Evolutionary conservation across 2,888 invertebrate genomes (phyloP), one percentile per base, ranked within the genome.

Genomic region (Drosophila nr. perissopoda): DNA sequence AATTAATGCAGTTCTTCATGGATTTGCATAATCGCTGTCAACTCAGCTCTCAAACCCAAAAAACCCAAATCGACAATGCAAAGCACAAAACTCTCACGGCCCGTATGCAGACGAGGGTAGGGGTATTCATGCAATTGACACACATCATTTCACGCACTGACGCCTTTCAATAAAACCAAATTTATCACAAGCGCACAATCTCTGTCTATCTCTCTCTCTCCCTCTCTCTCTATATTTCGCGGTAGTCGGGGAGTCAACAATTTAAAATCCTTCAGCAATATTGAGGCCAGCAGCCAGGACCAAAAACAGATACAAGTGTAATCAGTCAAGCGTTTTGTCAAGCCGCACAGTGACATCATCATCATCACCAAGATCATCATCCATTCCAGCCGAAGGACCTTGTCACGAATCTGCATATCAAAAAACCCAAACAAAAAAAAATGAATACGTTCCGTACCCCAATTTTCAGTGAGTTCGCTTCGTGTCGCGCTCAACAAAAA

Each of bases 91-190:
- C 75, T 83, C 80, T 66, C 78, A 81, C 70, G 77, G 62, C 76
- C 53, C 49, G 33, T 31, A 58, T 16, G 27, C 29, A 34, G 40
- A 31, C 27, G 18, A 13, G 63, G 45, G 49, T 18, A 66, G 62
- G 77, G 72, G 76, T 67, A 78, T 70, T 87, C 89, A 87, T 93
- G 93, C 92, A 92, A 93, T 93, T 93, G 93, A 93, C 93, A 93
- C 93, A 93, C 92, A 93, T 93, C 93, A 93, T 93, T 93, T 93
- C 91, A 93, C 93, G 93, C 92, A 90, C 92, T 93, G 92, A 91
- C 93, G 93, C 93, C 92, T 93, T 91, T 93, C 92, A 93, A 93
- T 93, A 92, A 45, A 92, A 92, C 91, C 87, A 91, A 91, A 92
- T 92, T 92, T 91, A 91, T 90, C 91, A 87, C 87, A 87, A 85